Percentiles rank a stretch among this genome's conserved stretches.
Evolutionary conservation across 2,113 vertebrate genomes (phyloP).

Genomic region (Gopherus flavomarginatus): DNA sequence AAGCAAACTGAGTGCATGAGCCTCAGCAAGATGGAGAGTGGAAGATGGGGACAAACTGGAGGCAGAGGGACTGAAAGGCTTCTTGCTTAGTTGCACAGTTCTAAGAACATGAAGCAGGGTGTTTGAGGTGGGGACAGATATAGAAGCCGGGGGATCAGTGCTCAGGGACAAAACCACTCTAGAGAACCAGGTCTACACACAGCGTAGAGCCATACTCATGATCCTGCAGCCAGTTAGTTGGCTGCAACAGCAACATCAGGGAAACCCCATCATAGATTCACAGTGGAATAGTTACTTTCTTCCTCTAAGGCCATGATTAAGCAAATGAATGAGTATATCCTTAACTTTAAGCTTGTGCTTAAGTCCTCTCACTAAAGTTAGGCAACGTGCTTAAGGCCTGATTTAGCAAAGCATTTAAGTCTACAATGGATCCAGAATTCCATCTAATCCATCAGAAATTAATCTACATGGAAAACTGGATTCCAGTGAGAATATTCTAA

Average conservation of each 20-base stretch:
- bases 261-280: not conserved
- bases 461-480: not conserved
- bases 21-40: not conserved
- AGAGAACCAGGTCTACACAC: not conserved
- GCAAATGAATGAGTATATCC: not conserved
- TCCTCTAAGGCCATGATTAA: not conserved
- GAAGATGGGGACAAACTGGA: not conserved
- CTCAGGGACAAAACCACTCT: not conserved
- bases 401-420: not conserved
- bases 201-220: not conserved
- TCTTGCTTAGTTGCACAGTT: not conserved
- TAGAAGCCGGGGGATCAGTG: not conserved
- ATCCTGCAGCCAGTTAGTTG: not conserved
- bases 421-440: not conserved
- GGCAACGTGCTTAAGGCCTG: not conserved
- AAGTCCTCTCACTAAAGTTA: not conserved
- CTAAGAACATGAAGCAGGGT: not conserved
- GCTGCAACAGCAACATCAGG: not conserved
- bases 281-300: not conserved
- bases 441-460: not conserved
- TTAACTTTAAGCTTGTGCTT: not conserved
- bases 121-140: not conserved
- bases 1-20: not conserved
- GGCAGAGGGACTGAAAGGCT: not conserved
- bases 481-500: not conserved